phyloP scores from a whole-genome alignment of 2,797 vertebrate genomes.

The Dallia pectoralis region DNA sequence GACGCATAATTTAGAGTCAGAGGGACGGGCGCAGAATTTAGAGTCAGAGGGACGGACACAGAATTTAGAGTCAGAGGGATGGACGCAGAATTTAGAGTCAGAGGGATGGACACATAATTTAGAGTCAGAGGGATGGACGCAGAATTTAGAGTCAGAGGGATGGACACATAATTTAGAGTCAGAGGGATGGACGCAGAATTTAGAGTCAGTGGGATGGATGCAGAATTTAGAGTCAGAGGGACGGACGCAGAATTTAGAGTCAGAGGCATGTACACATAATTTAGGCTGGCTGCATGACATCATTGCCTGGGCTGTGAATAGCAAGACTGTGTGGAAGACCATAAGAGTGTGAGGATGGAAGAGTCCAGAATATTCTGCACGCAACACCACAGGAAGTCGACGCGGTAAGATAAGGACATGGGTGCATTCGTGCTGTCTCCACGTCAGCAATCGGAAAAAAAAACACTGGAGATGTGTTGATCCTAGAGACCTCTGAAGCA shows the following conservation, averaged over 20 bases:
- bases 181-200: no score
- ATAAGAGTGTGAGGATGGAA: background rate
- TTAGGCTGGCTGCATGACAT: slow-evolving; percentile 10
- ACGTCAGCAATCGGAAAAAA: slow-evolving; percentile 46
- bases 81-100: no score
- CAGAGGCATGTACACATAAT: background rate
- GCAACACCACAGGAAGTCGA: slow-evolving; percentile 27
- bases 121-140: no score
- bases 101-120: no score
- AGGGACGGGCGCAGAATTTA: no score
- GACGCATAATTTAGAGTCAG: no score
- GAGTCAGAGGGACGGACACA: no score
- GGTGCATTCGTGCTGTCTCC: slow-evolving; percentile 34
- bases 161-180: no score
- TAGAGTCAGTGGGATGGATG: no score
- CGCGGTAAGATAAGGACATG: slow-evolving; percentile 34
- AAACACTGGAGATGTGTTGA: slow-evolving; percentile 23
- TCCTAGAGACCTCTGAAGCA: background rate
- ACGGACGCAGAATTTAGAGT: background rate
- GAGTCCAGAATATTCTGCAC: slow-evolving; percentile 19
- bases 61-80: no score
- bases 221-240: no score
- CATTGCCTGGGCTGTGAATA: slow-evolving; percentile 16
- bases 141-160: no score
- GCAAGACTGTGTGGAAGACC: slow-evolving; percentile 7